Conservation (phyloP, 2,113 vertebrate species). For the Grallaria varia region DNA sequence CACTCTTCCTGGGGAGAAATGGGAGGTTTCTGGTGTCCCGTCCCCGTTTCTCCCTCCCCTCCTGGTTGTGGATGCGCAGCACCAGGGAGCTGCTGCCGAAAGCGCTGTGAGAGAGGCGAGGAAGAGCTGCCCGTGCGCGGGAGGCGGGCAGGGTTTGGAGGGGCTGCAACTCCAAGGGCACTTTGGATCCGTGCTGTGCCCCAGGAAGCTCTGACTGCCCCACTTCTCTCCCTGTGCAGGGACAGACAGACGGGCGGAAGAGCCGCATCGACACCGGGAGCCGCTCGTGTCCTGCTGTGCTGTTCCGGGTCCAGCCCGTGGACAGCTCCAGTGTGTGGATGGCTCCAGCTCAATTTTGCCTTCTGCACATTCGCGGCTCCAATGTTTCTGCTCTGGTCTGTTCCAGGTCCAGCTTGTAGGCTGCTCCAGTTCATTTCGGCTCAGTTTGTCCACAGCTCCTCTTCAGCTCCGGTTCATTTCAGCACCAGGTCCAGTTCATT, state of each 20-base stretch:
- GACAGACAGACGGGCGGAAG: neutral
- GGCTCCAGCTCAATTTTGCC: neutral
- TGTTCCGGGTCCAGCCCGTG: neutral
- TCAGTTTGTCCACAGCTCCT: neutral
- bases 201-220: neutral
- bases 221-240: neutral
- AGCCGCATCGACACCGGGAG: neutral
- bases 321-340: no score
- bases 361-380: neutral
- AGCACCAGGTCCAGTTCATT: neutral
- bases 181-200: no score
- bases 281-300: neutral
- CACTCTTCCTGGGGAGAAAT: neutral
- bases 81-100: neutral
- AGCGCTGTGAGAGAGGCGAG: accelerated
- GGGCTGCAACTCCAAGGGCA: neutral
- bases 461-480: neutral
- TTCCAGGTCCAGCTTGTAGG: neutral
- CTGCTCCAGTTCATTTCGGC: neutral
- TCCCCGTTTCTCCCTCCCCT: neutral
- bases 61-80: accelerated
- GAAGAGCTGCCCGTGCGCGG: neutral
- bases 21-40: accelerated
- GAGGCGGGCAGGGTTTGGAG: neutral
- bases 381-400: neutral